Evolutionary conservation across 2,113 vertebrate species (phyloP), one percentile per base, ranked within the genome.

Genomic region (Eclectus roratus): DNA sequence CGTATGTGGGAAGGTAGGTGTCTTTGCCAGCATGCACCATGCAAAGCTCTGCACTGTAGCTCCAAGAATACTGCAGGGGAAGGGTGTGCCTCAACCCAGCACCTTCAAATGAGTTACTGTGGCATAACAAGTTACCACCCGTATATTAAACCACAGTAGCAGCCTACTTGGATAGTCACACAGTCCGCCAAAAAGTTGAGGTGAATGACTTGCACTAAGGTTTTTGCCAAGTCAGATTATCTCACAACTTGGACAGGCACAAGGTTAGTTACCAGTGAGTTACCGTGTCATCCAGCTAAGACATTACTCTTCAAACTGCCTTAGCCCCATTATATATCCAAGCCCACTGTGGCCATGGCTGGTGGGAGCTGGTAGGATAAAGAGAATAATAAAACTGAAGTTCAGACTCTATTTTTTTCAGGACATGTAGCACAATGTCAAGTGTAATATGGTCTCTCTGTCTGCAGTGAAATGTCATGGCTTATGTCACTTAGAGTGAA

Each of bases 1-100:
- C 0, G 99, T 99, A 87, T 99, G 99, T 28, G 98, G 99, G 79
- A 99, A 99, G 98, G 99, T 99, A 96, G 95, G 74, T 19, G 1
- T 27, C 33, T 10, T 28, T 68, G 39, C 71, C 37, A 10, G 7
- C 3, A 0, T 60, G 12, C 53, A 79, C 53, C 35, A 1, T 31
- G 8, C 14, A 72, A 52, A 43, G 10, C n/a, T 46, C 27, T 80
- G 55, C 29, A 2, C 28, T 68, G 41, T 1, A 19, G 27, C 17
- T 81, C 74, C 58, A 33, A 20, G 18, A 56, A 8, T 46, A 50
- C 63, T n/a, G n/a, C 53, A 60, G 39, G n/a, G 21, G 17, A 76
- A 85, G 2, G 0, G 46, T 23, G 37, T 3, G 0, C 52, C 58
- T 55, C 52, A 44, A 4, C 31, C 15, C 43, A 47, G 37, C 9